Evolutionary conservation across 2,113 vertebrate species (phyloP).

Genomic region (Microcebus ravelobensis): DNA sequence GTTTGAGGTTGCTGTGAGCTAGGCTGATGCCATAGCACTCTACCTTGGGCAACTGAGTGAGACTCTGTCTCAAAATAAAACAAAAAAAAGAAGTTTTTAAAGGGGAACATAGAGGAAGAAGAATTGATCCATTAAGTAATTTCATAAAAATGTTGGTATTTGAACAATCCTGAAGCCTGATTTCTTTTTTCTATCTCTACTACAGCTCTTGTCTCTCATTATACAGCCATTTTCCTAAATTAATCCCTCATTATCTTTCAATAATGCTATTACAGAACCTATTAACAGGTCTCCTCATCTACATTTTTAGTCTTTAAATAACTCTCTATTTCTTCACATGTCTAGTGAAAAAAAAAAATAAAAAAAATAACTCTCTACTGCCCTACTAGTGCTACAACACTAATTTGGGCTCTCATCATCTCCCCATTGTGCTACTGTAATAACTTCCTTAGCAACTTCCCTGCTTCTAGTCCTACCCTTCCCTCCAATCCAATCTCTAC

Average conservation of each 20-base stretch:
- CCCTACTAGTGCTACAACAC: not conserved
- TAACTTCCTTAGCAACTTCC: not conserved
- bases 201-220: not conserved
- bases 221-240: not conserved
- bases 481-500: not conserved
- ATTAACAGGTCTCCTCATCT: constrained; percentile 9
- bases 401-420: not conserved
- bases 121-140: not conserved
- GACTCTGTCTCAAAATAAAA: too few relatives aligned
- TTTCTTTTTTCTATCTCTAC: not conserved
- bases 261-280: not conserved
- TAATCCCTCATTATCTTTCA: constrained; percentile 13
- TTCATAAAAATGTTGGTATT: constrained; percentile 20
- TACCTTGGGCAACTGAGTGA: too few relatives aligned
- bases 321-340: too few relatives aligned
- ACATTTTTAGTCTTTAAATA: constrained; percentile 7
- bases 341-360: too few relatives aligned
- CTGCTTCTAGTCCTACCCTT: not conserved
- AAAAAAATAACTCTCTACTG: not conserved
- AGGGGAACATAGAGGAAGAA: not conserved
- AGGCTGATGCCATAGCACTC: too few relatives aligned
- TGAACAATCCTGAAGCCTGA: not conserved
- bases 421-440: not conserved
- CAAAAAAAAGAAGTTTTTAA: not conserved
- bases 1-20: too few relatives aligned